A percentile compares a stretch with the other conserved stretches of the same genome.
These are phyloP conservation scores for Apostichopus japonicus DNA, from an alignment of 35 echinoderm and acorn worm species.

Conservation along the genomic window DNA sequence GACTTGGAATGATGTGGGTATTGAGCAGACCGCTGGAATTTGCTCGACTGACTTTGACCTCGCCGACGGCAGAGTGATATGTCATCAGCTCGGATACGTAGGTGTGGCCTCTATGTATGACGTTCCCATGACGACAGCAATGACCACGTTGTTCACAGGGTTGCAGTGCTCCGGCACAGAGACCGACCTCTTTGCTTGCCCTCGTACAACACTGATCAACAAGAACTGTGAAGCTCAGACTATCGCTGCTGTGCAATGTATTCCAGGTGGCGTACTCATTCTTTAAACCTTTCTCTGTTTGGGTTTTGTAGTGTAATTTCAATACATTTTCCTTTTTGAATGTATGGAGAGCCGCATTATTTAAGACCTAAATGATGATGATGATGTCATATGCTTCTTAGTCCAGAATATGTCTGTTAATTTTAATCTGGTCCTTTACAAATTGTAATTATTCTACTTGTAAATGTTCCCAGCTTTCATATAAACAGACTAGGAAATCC, in stretches of 20 bases:
- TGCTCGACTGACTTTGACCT: conserved; percentile 7
- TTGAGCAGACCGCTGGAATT: conserved; percentile 6
- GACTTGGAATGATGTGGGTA: conserved; percentile 26
- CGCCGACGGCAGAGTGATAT: not conserved
- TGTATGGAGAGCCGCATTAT: no score
- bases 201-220: conserved; percentile 2
- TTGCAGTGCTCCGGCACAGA: conserved; percentile 13
- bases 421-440: no score
- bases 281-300: not conserved
- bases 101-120: not conserved
- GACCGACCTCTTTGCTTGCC: conserved; percentile 23
- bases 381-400: no score
- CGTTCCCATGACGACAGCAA: not conserved
- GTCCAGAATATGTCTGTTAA: no score
- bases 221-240: not conserved
- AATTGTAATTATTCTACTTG: no score
- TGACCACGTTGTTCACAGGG: not conserved
- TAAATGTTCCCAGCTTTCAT: no score
- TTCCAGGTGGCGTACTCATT: not conserved
- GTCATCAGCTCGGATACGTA: conserved; percentile 37
- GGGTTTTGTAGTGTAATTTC: no score
- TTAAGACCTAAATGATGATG: no score
- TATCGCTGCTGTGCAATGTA: conserved; percentile 5
- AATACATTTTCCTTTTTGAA: no score
- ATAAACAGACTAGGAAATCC: no score